Evolutionary conservation across 2,888 invertebrate species (phyloP), one percentile per base, ranked within the genome.

Genomic region (Emmelina monodactyla): DNA sequence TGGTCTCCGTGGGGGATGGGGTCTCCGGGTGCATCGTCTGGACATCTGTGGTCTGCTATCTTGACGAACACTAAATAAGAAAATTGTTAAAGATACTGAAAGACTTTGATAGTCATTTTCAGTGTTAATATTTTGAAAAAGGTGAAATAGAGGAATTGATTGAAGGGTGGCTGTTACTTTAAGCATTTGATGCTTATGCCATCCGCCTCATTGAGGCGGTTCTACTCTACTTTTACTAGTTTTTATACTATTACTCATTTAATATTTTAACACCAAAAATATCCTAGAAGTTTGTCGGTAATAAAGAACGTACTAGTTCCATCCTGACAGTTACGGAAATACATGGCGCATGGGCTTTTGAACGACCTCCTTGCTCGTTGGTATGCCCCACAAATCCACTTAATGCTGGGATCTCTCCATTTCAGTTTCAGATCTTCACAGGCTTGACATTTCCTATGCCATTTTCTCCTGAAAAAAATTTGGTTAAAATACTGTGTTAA

Each of bases 341-440:
- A 46, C 78, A 78, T 78, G 72, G 73, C 68, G 46, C 78, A 78
- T 1, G 39, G 14, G 32, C 76, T 76, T 50, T 78, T 78, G 51
- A 78, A 78, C 3, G 57, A 47, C 14, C 78, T 49, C 28, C 72
- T 46, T 2, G 78, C 78, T 10, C 62, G 55, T 45, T 78, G 78
- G 53, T 73, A 78, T 0, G 51, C 66, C 0, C 71, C 76, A 25
- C 78, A 79, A n/a, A 79, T 63, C 78, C 78, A 79, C 1, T 45
- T 45, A 28, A 78, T 67, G 12, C 34, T 37, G 0, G 58, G 65
- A 14, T 75, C 65, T 0, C 58, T 48, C 67, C 70, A 73, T 36
- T 69, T 72, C 37, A 49, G 55, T 1, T 9, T 25, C 62, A 63
- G 62, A 0, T 75, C 55, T 0, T 56, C 62, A 32, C 78, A 78